These are phyloP conservation scores for Climacteris rufus DNA, from an alignment of 2,113 vertebrate species.

Conservation along the genomic window DNA sequence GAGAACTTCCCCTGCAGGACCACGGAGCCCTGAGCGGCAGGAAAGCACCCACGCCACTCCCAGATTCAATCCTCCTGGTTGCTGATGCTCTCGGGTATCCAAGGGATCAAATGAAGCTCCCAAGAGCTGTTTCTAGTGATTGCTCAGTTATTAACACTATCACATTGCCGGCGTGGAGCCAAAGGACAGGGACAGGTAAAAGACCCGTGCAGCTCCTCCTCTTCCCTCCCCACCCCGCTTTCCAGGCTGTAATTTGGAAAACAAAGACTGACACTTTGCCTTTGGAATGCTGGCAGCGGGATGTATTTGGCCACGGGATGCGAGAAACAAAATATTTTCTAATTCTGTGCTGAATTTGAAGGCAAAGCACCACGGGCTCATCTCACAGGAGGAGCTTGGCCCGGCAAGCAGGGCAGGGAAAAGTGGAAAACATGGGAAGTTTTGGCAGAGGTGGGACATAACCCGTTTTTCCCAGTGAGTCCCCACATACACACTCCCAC, in stretches of 20 bases:
- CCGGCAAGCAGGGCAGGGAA: neutral
- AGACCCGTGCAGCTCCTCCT: neutral
- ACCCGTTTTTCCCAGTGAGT: neutral
- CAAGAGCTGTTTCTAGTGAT: rapidly evolving
- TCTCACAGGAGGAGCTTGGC: neutral
- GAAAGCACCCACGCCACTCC: rapidly evolving
- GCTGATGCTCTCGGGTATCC: neutral
- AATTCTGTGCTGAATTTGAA: neutral
- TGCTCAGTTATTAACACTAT: rapidly evolving
- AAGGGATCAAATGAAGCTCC: neutral
- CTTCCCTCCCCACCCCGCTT: neutral
- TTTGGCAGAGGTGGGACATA: neutral
- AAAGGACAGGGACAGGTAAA: neutral
- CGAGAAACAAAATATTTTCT: neutral
- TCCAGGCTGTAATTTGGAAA: neutral
- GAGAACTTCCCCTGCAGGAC: neutral
- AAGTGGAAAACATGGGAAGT: neutral
- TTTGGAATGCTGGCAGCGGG: neutral
- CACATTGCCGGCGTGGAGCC: rapidly evolving
- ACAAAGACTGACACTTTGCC: neutral
- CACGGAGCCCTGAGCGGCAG: neutral
- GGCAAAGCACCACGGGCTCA: neutral
- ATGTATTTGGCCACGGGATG: neutral
- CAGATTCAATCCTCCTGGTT: rapidly evolving
- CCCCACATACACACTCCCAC: rapidly evolving